Conservation (phyloP, 2,113 vertebrate species). For the Tetrax tetrax region DNA sequence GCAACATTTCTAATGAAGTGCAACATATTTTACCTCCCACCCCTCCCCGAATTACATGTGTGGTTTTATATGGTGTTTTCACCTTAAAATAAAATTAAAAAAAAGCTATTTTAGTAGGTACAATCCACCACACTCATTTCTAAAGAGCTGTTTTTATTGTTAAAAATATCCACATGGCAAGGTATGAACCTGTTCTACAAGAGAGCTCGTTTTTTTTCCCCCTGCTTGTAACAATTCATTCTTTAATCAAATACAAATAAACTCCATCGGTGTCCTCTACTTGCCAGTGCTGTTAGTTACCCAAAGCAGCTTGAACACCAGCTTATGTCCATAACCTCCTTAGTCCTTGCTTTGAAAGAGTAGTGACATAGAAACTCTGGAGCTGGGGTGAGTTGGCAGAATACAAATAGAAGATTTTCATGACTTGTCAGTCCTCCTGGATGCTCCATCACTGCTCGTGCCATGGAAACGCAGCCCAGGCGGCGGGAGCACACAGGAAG, state of each 20-base stretch:
- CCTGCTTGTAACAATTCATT: neutral
- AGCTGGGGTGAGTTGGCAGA: neutral
- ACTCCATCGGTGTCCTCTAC: neutral
- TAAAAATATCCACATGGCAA: neutral
- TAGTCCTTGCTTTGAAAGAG: neutral
- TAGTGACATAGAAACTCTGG: neutral
- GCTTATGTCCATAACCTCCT: neutral
- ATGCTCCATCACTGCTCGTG: neutral
- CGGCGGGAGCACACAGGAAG: neutral
- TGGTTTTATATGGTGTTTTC: neutral
- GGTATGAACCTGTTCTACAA: neutral
- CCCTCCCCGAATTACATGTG: neutral
- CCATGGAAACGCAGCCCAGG: neutral
- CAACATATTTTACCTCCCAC: neutral
- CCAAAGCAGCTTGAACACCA: neutral
- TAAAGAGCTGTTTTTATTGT: neutral
- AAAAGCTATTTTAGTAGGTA: neutral
- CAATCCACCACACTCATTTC: neutral
- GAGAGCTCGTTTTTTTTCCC: neutral
- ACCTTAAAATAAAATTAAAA: neutral
- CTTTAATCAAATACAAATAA: neutral
- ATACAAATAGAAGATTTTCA: neutral
- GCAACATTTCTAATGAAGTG: neutral
- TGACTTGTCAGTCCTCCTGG: conserved; percentile 1
- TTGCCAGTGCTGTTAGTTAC: neutral